Percentiles rank a stretch among this genome's conserved stretches.
Conservation (phyloP, 2,113 vertebrate species). For the Butorides virescens region DNA sequence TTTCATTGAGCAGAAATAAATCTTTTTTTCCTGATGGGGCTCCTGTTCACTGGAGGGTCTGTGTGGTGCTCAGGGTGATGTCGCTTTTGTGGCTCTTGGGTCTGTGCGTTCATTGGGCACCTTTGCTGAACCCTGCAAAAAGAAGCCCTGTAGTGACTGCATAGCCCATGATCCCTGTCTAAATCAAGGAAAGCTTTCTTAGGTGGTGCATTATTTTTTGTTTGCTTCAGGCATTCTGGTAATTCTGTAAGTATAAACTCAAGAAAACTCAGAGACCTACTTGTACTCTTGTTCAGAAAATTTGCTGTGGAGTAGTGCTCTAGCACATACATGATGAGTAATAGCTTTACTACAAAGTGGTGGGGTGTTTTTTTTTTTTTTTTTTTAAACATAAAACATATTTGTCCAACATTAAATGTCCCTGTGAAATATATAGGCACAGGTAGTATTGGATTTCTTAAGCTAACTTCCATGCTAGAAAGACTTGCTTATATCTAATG, state of each 20-base stretch:
- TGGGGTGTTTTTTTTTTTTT: neutral
- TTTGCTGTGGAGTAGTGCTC: neutral
- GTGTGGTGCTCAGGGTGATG: neutral
- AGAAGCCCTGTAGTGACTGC: neutral
- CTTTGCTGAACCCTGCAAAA: neutral
- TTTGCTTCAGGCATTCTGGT: neutral
- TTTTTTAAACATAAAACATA: neutral
- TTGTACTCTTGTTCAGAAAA: neutral
- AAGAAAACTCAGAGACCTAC: neutral
- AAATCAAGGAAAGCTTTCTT: neutral
- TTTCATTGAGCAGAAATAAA: neutral
- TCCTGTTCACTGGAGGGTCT: neutral
- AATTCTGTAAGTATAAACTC: neutral
- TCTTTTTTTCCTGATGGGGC: neutral
- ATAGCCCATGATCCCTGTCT: neutral
- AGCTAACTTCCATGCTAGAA: neutral
- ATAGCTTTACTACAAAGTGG: neutral
- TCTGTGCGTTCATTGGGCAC: fast-evolving
- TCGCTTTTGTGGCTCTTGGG: neutral
- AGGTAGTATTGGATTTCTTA: neutral
- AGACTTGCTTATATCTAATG: neutral
- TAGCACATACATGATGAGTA: neutral
- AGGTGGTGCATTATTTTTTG: neutral
- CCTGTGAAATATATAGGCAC: neutral
- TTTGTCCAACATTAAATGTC: neutral